A percentile compares a stretch with the other conserved stretches of the same genome.
phyloP scores from a whole-genome alignment of 2,888 invertebrate genomes.

The Horisme vitalbata region DNA sequence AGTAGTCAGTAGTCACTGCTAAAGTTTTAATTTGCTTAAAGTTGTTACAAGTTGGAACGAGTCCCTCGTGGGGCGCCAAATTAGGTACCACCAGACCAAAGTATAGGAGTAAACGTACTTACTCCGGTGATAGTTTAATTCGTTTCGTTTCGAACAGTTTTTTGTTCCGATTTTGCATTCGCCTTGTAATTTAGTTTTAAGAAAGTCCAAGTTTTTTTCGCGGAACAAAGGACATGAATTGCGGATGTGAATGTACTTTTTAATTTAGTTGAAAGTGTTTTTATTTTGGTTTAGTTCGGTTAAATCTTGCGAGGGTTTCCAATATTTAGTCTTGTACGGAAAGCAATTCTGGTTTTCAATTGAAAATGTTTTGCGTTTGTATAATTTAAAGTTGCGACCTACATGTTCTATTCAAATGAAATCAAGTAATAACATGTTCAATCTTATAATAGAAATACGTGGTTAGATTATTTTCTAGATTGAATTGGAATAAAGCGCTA shows the following conservation, averaged over 20 bases:
- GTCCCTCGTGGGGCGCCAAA: slow-evolving; percentile 77
- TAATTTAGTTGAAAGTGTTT: slow-evolving; percentile 31
- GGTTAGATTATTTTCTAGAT: too few species aligned
- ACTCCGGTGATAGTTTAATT: slow-evolving; percentile 74
- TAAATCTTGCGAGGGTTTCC: slow-evolving; percentile 24
- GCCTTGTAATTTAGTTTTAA: slow-evolving; percentile 50
- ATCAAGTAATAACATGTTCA: slow-evolving; percentile 1
- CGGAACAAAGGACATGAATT: slow-evolving; percentile 31
- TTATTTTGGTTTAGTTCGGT: slow-evolving; percentile 20
- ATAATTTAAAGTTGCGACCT: slow-evolving; percentile 15
- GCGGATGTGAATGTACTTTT: slow-evolving; percentile 24
- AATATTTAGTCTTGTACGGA: slow-evolving; percentile 7
- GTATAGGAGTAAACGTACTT: slow-evolving; percentile 55
- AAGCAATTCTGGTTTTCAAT: slow-evolving; percentile 9
- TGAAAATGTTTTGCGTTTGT: slow-evolving; percentile 11
- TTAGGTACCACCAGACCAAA: slow-evolving; percentile 66
- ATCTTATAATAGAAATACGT: slow-evolving; percentile 1
- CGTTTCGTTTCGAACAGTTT: slow-evolving; percentile 57
- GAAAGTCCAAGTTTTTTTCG: slow-evolving; percentile 31
- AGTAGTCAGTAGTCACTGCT: slow-evolving; percentile 76
- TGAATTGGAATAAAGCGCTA: too few species aligned
- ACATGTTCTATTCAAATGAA: slow-evolving; percentile 17
- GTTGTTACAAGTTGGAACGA: slow-evolving; percentile 79
- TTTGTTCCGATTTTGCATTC: slow-evolving; percentile 53
- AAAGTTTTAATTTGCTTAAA: slow-evolving; percentile 83